Evolutionary conservation across 2,113 vertebrate genomes (phyloP), one percentile per base, ranked within the genome.

Genomic region (Chaetops frenatus): DNA sequence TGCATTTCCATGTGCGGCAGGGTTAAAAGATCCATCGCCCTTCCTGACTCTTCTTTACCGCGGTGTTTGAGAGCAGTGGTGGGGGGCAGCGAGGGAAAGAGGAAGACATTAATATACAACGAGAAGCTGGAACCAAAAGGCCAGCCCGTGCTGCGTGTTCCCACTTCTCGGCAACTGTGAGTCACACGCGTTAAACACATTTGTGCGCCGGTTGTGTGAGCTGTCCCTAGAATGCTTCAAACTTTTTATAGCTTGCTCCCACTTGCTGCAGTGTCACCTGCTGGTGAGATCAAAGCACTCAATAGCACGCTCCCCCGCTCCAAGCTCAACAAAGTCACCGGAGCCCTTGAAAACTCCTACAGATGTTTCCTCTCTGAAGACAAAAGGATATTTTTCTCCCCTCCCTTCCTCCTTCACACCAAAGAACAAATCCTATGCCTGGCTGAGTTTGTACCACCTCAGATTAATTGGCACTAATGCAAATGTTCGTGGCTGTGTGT

Each of bases 241-340:
- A 93, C 95, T 95, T 94, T 94, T 95, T 88, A 92, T 95, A 86
- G 94, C 91, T 86, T 86, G 89, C 93, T 95, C 91, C 96, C 96
- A 91, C 93, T 97, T 97, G 94, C 96, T 96, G 94, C 95, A 96
- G 95, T 95, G 91, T 95, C 96, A 96, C 95, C 95, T 97, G 95
- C 95, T 83, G 95, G 87, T 57, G 87, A 85, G 83, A 95, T 96
- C 80, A 96, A 90, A 96, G 91, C 40, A 73, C 50, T 89, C 78
- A 82, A 19, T 28, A 54, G 90, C 89, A 92, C 14, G 74, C 92
- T 96, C 77, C 61, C 81, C 93, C 57, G 66, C 85, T 85, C 90
- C 86, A 64, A 58, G 65, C 79, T 94, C 72, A 90, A 94, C 91
- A 85, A 95, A 95, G 91, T 92, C 93, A 92, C 76, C 2, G 22